Evolutionary conservation across 2,113 vertebrate species (phyloP).

Genomic region (Cettia cetti): DNA sequence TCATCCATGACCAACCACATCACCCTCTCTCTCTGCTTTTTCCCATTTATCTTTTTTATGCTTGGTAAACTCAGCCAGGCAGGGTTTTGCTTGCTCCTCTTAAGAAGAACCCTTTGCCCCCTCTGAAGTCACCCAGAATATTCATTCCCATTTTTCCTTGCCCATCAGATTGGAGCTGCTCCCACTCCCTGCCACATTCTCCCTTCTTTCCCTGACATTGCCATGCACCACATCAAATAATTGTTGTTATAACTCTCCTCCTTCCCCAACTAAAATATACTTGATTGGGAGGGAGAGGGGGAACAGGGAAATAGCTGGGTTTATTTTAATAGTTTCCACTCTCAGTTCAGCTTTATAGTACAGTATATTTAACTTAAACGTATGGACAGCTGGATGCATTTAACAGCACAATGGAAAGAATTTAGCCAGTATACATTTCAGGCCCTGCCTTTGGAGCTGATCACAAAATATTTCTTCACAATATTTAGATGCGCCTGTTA

Average conservation of each 20-base stretch:
- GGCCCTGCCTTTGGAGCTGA: conserved; percentile 38
- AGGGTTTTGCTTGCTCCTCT: background rate
- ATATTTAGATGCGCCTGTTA: conserved; percentile 56
- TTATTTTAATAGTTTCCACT: conserved; percentile 74
- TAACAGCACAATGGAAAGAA: conserved; percentile 69
- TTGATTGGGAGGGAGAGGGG: conserved; percentile 16
- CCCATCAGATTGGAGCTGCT: background rate
- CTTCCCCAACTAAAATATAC: conserved; percentile 64
- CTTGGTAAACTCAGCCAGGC: background rate
- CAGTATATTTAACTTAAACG: conserved; percentile 68
- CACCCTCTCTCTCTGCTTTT: background rate
- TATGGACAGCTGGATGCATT: conserved; percentile 72
- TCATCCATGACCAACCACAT: background rate
- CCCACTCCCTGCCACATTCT: background rate
- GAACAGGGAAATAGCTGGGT: conserved; percentile 48
- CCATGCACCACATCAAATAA: conserved; percentile 42
- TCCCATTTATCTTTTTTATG: background rate
- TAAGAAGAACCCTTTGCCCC: background rate
- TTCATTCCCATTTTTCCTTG: background rate
- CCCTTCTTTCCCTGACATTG: background rate
- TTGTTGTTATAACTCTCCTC: conserved; percentile 39
- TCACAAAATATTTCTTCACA: conserved; percentile 46
- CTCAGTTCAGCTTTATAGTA: conserved; percentile 63
- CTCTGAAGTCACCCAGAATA: background rate
- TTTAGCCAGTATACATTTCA: conserved; percentile 64